Evolutionary conservation across 2,888 invertebrate genomes (phyloP).

Genomic region (Aquatica leii): DNA sequence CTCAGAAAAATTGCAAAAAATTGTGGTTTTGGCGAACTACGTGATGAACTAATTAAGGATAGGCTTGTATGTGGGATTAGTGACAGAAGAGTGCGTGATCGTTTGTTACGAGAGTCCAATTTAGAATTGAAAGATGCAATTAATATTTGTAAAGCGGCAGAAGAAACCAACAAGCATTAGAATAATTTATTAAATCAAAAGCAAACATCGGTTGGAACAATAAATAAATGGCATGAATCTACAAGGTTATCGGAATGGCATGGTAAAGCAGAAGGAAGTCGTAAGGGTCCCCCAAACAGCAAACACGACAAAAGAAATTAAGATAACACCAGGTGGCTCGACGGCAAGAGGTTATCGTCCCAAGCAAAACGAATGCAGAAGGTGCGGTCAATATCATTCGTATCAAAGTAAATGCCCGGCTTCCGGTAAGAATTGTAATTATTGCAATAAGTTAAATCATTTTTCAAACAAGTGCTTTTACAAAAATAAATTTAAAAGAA

Average conservation of each 20-base stretch:
- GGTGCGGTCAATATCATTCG: not conserved
- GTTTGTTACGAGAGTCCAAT: constrained; percentile 21
- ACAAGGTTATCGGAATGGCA: too few species aligned
- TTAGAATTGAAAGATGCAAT: constrained; percentile 21
- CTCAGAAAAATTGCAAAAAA: constrained; percentile 23
- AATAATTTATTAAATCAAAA: too few species aligned
- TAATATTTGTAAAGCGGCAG: too few species aligned
- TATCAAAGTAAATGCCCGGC: not conserved
- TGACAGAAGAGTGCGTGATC: constrained; percentile 19
- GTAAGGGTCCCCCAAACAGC: too few species aligned
- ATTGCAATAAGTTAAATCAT: not conserved
- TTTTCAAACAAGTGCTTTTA: not conserved
- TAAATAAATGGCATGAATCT: too few species aligned
- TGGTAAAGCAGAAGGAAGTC: too few species aligned
- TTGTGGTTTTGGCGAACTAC: constrained; percentile 35
- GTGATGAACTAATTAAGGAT: constrained; percentile 36
- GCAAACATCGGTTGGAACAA: too few species aligned
- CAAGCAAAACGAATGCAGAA: too few species aligned
- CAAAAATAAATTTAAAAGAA: not conserved
- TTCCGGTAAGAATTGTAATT: not conserved
- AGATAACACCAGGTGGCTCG: too few species aligned
- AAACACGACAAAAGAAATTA: too few species aligned
- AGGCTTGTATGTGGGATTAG: constrained; percentile 34
- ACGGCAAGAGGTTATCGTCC: too few species aligned
- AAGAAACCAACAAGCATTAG: too few species aligned